Percentiles rank a stretch among this genome's conserved stretches.
Conservation (phyloP, 1,140 invertebrate species). For the Drosophila biarmipes region DNA sequence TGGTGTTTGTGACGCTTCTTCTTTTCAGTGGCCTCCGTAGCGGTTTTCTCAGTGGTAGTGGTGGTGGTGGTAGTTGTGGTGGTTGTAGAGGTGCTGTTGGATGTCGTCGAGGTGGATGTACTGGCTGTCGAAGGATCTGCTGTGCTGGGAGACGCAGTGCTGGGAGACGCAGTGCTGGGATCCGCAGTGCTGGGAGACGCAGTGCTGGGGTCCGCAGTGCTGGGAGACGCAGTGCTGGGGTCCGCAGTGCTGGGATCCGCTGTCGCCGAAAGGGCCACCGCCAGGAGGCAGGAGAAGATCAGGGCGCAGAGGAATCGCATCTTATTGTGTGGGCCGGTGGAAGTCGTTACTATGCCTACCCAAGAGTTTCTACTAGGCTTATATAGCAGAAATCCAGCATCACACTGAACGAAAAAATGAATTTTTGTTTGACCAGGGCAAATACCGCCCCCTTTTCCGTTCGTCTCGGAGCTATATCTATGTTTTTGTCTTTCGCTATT, state of each 20-base stretch:
- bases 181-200: too few species aligned
- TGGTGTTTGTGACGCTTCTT: neutral
- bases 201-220: too few species aligned
- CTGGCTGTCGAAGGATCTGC: too few species aligned
- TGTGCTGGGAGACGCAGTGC: too few species aligned
- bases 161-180: too few species aligned
- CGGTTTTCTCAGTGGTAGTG: too few species aligned
- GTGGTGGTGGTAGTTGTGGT: neutral
- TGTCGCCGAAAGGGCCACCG: neutral
- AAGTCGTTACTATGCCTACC: neutral
- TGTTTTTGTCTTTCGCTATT: neutral
- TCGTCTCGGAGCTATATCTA: neutral
- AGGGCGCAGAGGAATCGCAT: constrained; percentile 5
- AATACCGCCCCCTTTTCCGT: neutral
- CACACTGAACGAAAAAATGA: too few species aligned
- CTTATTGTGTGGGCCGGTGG: neutral
- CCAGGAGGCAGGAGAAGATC: neutral
- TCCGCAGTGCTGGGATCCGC: too few species aligned
- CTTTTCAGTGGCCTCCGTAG: too few species aligned
- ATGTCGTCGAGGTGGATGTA: neutral
- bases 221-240: too few species aligned
- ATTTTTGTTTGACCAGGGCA: neutral
- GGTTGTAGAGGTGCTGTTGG: neutral
- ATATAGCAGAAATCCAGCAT: constrained; percentile 2
- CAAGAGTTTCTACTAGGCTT: neutral